These are phyloP conservation scores for Acridotheres tristis DNA, from an alignment of 2,797 vertebrate genomes.

Conservation along the genomic window DNA sequence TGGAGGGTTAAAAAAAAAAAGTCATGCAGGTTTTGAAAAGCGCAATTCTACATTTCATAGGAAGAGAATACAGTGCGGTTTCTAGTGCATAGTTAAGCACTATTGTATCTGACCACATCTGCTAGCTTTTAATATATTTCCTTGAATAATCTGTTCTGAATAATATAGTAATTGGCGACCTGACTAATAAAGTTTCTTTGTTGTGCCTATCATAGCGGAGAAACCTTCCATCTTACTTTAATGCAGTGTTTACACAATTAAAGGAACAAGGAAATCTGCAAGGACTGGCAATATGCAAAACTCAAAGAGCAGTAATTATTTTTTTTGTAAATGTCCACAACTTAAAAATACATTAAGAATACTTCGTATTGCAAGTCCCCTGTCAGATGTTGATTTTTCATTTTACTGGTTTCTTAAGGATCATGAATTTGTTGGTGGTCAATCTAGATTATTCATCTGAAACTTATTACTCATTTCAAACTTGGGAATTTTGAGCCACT, in stretches of 20 bases:
- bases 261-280: conserved; percentile 13
- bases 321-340: neutral
- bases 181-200: conserved; percentile 72
- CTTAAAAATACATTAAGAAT: conserved; percentile 29
- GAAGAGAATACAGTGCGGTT: conserved; percentile 29
- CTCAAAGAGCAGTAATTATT: conserved; percentile 17
- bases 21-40: conserved; percentile 50
- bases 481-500: conserved; percentile 58
- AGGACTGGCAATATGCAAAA: conserved; percentile 9
- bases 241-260: conserved; percentile 43
- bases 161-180: conserved; percentile 70
- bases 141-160: conserved; percentile 71
- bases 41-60: conserved; percentile 31
- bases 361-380: conserved; percentile 4
- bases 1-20: conserved; percentile 9
- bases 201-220: conserved; percentile 30
- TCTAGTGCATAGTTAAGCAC: conserved; percentile 50
- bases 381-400: conserved; percentile 40
- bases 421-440: conserved; percentile 38
- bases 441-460: conserved; percentile 54
- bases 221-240: conserved; percentile 43
- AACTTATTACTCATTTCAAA: conserved; percentile 50
- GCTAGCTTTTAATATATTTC: conserved; percentile 69
- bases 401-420: conserved; percentile 61
- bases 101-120: conserved; percentile 60